Percentiles rank a stretch among this genome's conserved stretches.
Conservation (phyloP, 2,888 invertebrate genomes). For the Limnephilus auricula region DNA sequence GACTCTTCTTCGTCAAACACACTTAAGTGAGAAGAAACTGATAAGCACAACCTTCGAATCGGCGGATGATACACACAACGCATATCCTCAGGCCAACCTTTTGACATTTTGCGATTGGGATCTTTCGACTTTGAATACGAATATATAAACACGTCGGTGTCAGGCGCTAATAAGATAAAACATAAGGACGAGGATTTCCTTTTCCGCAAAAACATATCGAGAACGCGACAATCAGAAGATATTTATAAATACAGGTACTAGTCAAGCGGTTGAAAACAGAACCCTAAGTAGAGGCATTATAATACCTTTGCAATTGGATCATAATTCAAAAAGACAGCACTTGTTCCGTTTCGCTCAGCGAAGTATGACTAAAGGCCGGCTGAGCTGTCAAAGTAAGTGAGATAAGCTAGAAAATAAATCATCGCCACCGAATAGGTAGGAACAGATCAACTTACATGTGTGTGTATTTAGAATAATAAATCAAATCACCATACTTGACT, state of each 20-base stretch:
- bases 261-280: not conserved
- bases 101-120: not conserved
- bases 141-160: not conserved
- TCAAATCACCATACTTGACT: slow-evolving; percentile 12
- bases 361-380: slow-evolving; percentile 18
- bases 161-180: not conserved
- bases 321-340: slow-evolving; percentile 17
- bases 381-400: slow-evolving; percentile 14
- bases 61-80: slow-evolving; percentile 11
- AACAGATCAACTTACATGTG: slow-evolving; percentile 10
- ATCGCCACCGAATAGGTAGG: slow-evolving; percentile 35
- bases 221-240: not conserved
- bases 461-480: slow-evolving; percentile 4
- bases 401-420: slow-evolving; percentile 33
- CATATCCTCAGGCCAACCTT: not conserved
- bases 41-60: slow-evolving; percentile 22
- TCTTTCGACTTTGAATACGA: not conserved
- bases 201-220: not conserved
- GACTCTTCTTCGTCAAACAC: not conserved
- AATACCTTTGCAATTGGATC: slow-evolving; percentile 19
- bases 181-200: not conserved
- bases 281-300: not conserved
- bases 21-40: slow-evolving; percentile 2
- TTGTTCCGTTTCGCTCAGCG: slow-evolving; percentile 22
- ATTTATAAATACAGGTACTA: not conserved